Base-by-base conservation (phyloP, 2,888 invertebrate species). In the Nipponacmea schrenckii region DNA sequence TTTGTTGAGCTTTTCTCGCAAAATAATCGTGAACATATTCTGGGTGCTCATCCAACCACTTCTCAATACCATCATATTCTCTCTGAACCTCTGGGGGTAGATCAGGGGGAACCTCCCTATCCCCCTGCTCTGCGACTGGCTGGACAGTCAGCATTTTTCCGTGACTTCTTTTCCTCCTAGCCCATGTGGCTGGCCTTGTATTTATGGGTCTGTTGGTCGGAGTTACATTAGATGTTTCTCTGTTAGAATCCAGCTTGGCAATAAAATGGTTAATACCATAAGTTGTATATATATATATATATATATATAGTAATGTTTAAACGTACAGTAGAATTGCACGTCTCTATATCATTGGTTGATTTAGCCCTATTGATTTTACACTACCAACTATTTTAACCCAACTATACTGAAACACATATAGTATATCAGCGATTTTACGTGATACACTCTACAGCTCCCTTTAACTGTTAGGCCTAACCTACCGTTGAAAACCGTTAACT, bases 21-120 rank as follows among this genome's bases (percentile, higher is more conserved):
- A 97, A 96, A 90, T 97, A 97, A 90, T 97, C 96, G 89, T 96
- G 94, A 80, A 95, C 94, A 89, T 97, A 97, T 89, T 96, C 96
- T 83, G 95, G 96, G 91, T 97, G 96, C 90, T 96, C 96, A 90
- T 97, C 97, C 82, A 97, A 93, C 97, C 97, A 97, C 84, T 95
- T 93, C 90, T 97, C 96, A 91, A 96, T 95, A 80, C 77, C 73
- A 12, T 81, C 85, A 71, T 82, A 84, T 65, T 85, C 85, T 73
- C 84, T 83, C 31, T 77, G 70, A 17, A 64, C 67, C 50, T 73
- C 76, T 20, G 78, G 77, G n/a, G 77, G 72, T 65, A 77, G 64
- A 17, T 65, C 72, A 27, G 78, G 71, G 64, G 80, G 80, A 67
- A 68, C 76, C 56, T 78, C 77, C 62, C 74, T 76, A 24, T 72